Conservation (phyloP, 1,140 invertebrate genomes). For the Neuroterus valhalla region DNA sequence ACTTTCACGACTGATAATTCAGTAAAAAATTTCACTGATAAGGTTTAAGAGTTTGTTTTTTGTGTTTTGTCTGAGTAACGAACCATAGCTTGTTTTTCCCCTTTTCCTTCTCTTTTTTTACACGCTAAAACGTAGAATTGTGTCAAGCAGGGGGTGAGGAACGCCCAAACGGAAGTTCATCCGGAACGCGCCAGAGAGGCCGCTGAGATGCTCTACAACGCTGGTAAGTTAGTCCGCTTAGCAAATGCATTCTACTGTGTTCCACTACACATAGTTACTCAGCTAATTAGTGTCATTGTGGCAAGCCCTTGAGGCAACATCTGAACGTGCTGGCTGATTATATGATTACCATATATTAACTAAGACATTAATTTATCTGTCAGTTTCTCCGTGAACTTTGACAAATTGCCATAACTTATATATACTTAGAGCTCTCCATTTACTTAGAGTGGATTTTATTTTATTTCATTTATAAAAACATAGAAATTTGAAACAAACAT, state of each 20-base stretch:
- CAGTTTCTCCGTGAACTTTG: background rate
- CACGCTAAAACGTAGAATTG: background rate
- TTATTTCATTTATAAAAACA: too few relatives aligned
- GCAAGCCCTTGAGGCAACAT: conserved; percentile 19
- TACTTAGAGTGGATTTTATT: too few relatives aligned
- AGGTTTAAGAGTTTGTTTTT: background rate
- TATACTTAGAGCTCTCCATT: too few relatives aligned
- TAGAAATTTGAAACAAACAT: background rate
- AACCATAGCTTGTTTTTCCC: background rate
- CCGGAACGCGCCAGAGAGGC: conserved; percentile 25
- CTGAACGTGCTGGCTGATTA: conserved; percentile 25
- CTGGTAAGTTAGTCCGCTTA: conserved; percentile 23
- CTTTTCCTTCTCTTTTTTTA: background rate
- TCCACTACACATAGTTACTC: conserved; percentile 17
- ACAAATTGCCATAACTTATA: background rate
- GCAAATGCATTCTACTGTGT: background rate
- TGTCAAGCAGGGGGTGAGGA: conserved; percentile 17
- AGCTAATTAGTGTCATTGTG: conserved; percentile 31
- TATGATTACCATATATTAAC: conserved; percentile 13
- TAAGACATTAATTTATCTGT: conserved; percentile 22
- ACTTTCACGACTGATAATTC: too few relatives aligned
- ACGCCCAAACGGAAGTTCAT: conserved; percentile 28
- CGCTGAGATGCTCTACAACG: conserved; percentile 20
- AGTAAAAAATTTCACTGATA: too few relatives aligned
- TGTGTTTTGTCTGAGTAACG: background rate